Percentiles rank a stretch among this genome's conserved stretches.
phyloP scores from a whole-genome alignment of 2,797 vertebrate species.

The Dipus sagitta region DNA sequence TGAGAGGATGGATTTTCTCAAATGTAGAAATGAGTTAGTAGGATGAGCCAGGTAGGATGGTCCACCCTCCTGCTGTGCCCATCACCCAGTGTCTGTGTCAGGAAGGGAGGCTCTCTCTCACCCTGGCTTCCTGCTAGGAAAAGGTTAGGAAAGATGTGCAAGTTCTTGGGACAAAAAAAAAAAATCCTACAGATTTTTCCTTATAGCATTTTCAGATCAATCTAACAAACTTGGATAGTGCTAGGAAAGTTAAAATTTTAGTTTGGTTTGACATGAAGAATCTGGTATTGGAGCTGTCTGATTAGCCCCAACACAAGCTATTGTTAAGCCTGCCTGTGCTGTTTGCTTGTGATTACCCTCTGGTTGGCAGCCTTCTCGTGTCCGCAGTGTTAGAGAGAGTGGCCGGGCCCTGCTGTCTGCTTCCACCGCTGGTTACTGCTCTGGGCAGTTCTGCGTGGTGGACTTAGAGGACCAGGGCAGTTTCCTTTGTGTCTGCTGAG shows the following conservation, averaged over 20 bases:
- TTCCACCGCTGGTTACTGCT: background rate
- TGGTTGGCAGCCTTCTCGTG: background rate
- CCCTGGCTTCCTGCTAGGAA: background rate
- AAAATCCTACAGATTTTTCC: background rate
- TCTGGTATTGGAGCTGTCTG: conserved; percentile 1
- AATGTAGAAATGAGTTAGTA: background rate
- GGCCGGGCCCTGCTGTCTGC: fast-evolving
- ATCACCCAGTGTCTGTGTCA: background rate
- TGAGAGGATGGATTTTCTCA: background rate
- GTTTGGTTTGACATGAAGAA: background rate
- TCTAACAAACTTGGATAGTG: background rate
- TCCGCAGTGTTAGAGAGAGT: background rate
- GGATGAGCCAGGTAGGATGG: background rate
- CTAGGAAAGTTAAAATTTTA: background rate
- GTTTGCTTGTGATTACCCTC: background rate
- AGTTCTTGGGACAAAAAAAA: background rate
- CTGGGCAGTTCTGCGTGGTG: background rate
- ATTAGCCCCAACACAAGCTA: conserved; percentile 2
- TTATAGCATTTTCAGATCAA: background rate
- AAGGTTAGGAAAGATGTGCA: background rate
- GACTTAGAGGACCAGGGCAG: background rate
- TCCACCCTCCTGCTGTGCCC: background rate
- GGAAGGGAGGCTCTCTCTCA: background rate
- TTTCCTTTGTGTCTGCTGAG: background rate
- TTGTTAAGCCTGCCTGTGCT: background rate